Evolutionary conservation across 2,113 vertebrate species (phyloP).

Genomic region (Notothenia coriiceps): DNA sequence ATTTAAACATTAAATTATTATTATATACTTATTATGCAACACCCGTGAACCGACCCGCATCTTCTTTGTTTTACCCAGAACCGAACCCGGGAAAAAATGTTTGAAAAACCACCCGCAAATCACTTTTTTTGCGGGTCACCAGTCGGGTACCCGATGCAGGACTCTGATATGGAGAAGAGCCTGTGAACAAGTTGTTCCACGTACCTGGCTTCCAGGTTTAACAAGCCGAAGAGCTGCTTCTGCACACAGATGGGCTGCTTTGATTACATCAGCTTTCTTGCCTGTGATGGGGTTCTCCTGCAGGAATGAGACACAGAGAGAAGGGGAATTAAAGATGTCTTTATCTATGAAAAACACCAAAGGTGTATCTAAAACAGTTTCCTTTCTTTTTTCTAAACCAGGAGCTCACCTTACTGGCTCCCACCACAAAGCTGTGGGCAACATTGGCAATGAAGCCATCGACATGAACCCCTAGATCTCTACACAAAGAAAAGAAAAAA

Average conservation of each 20-base stretch:
- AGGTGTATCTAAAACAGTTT: background rate
- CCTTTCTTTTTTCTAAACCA: background rate
- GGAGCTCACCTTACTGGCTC: conserved; percentile 87
- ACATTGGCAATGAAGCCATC: conserved; percentile 95
- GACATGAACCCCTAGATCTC: conserved; percentile 94
- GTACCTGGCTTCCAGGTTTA: conserved; percentile 96
- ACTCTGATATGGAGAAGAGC: background rate
- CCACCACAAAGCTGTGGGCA: conserved; percentile 93
- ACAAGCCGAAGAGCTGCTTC: conserved; percentile 97
- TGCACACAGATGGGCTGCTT: conserved; percentile 93
- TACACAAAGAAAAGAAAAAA: conserved; percentile 67
- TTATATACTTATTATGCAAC: too few relatives aligned
- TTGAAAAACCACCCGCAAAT: too few relatives aligned
- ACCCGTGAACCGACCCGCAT: too few relatives aligned
- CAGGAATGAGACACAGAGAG: conserved; percentile 4
- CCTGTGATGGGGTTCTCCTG: conserved; percentile 92
- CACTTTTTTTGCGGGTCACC: too few relatives aligned
- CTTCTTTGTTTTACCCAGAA: too few relatives aligned
- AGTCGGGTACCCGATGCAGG: background rate
- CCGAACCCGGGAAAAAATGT: too few relatives aligned
- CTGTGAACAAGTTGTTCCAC: background rate
- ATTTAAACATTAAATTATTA: too few relatives aligned
- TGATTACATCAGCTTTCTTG: conserved; percentile 95
- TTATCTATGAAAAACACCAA: background rate
- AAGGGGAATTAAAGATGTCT: background rate